These are phyloP conservation scores for Prietella phreatophila DNA, from an alignment of 2,113 vertebrate genomes.

Conservation along the genomic window DNA sequence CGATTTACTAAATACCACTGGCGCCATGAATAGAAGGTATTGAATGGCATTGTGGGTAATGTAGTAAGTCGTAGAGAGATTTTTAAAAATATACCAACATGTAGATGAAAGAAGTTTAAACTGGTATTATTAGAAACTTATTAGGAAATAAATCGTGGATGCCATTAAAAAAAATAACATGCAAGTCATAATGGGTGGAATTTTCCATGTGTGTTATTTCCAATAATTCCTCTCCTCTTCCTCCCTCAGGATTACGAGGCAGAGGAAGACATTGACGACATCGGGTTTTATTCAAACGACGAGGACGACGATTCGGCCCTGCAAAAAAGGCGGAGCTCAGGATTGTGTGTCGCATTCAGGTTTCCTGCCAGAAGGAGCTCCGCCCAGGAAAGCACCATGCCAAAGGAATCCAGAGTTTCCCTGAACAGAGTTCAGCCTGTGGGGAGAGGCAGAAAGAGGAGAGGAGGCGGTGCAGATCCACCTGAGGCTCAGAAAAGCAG, in stretches of 20 bases:
- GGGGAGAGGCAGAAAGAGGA: slow-evolving; percentile 40
- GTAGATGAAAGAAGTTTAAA: neutral
- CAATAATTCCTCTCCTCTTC: neutral
- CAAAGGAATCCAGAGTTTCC: slow-evolving; percentile 46
- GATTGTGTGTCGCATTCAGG: slow-evolving; percentile 85
- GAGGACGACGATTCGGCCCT: slow-evolving; percentile 60
- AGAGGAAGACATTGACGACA: slow-evolving; percentile 66
- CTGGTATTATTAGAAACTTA: neutral
- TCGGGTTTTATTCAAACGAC: slow-evolving; percentile 71
- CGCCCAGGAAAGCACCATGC: slow-evolving; percentile 51
- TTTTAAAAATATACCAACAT: neutral
- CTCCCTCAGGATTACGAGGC: slow-evolving; percentile 63
- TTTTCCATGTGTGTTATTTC: neutral
- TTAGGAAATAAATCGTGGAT: neutral
- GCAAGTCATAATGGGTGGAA: neutral
- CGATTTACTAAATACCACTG: neutral
- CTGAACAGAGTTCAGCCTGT: neutral
- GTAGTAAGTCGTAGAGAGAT: neutral
- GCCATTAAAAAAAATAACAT: neutral
- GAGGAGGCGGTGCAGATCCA: slow-evolving; percentile 5
- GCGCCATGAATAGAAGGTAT: neutral
- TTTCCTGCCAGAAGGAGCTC: slow-evolving; percentile 82
- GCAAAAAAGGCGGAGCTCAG: slow-evolving; percentile 73
- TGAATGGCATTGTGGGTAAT: neutral
- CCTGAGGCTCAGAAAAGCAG: neutral